Evolutionary conservation across 1,140 invertebrate genomes (phyloP), one percentile per base, ranked within the genome.

Genomic region (Camponotus pennsylvanicus): DNA sequence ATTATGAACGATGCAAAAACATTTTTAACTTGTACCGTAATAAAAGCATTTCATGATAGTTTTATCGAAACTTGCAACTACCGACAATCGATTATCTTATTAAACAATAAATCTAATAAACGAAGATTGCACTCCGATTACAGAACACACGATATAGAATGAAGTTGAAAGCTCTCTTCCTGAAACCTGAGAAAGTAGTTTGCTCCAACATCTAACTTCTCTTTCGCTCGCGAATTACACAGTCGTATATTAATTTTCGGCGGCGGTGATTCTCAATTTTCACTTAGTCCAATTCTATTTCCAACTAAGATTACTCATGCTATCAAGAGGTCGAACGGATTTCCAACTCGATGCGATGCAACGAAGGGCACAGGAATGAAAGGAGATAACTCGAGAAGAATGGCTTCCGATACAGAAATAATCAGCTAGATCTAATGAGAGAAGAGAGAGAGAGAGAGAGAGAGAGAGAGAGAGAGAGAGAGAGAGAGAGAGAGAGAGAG

Each of bases 171-270:
- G 2, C 61, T 45, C 40, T 45, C 67, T 32, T 45, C 57, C 37
- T 49, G 69, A 63, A 75, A 83, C 42, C 55, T 7, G 27, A 83
- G 69, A 61, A 75, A 83, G n/a, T 83, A 61, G 69, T 61, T 83
- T 83, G 42, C 55, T 27, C 71, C 32, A 6, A 63, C 40, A n/a
- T 73, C 55, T 61, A 15, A 69, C 9, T 40, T 13, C 27, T 18
- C 4, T 32, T 45, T 34, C 21, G 13, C 40, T 8, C 8, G 32
- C 34, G 27, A 27, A 8, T 21, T 61, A 21, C 52, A 3, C 6
- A 73, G 32, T 11, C 45, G 40, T 75, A 61, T 83, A 83, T 83
- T 83, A 83, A 83, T 75, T 83, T 83, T 83, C n/a, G n/a, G 21
- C 37, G 40, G 15, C 13, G 18, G 18, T 27, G 37, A 83, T 83